Evolutionary conservation across 2,888 invertebrate genomes (phyloP).

Genomic region (Tipula helvola): DNA sequence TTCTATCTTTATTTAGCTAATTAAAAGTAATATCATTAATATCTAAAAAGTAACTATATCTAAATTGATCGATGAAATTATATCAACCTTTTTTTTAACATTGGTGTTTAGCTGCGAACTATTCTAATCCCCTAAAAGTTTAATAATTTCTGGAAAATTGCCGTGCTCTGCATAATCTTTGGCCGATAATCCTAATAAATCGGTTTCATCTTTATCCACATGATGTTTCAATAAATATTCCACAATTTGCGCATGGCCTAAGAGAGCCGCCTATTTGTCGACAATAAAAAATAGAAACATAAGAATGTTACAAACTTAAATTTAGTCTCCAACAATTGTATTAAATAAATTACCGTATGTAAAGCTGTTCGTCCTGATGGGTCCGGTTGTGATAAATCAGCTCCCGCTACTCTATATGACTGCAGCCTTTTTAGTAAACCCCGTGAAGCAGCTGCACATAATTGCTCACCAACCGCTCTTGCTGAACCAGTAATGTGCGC

Average conservation of each 20-base stretch:
- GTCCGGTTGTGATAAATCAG: conserved; percentile 48
- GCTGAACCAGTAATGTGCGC: conserved; percentile 53
- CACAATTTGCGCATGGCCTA: conserved; percentile 39
- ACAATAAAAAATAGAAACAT: conserved; percentile 24
- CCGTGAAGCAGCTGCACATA: conserved; percentile 51
- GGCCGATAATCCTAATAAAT: conserved; percentile 44
- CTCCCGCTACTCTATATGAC: conserved; percentile 54
- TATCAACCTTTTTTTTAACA: neutral
- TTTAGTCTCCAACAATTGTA: conserved; percentile 11
- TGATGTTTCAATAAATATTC: conserved; percentile 40
- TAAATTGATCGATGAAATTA: neutral
- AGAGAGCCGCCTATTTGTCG: conserved; percentile 39
- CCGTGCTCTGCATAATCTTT: conserved; percentile 38
- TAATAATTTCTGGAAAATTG: neutral
- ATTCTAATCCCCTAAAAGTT: neutral
- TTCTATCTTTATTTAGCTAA: neutral
- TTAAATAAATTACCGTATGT: conserved; percentile 40
- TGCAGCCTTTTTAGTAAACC: conserved; percentile 45
- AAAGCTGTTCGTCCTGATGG: conserved; percentile 52
- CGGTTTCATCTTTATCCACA: conserved; percentile 33
- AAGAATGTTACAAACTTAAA: neutral
- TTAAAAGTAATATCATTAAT: neutral
- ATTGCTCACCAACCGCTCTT: conserved; percentile 48
- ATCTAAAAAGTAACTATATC: neutral
- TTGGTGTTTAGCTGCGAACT: neutral